phyloP scores from a whole-genome alignment of 2,888 invertebrate species.

The Zelleria hepariella region DNA sequence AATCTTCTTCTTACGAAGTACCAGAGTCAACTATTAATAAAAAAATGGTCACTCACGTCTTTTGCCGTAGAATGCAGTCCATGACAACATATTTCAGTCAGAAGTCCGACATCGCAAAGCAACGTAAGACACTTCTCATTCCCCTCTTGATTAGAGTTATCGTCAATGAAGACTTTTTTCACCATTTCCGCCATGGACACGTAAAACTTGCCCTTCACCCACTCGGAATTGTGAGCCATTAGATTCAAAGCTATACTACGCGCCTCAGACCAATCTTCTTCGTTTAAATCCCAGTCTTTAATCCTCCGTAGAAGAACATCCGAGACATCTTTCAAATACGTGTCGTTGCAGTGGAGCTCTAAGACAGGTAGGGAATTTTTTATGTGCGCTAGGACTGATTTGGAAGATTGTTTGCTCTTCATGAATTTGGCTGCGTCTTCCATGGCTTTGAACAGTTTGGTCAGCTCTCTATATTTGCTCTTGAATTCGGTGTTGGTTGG shows the following conservation, averaged over 20 bases:
- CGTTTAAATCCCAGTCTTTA: slow-evolving; percentile 40
- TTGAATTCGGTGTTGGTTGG: slow-evolving; percentile 51
- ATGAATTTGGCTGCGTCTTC: slow-evolving; percentile 46
- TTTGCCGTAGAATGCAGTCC: slow-evolving; percentile 60
- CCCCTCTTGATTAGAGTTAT: slow-evolving; percentile 39
- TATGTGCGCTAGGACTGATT: slow-evolving; percentile 51
- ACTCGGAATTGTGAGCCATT: slow-evolving; percentile 69
- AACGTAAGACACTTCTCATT: slow-evolving; percentile 67
- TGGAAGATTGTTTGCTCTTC: slow-evolving; percentile 41
- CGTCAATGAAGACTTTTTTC: slow-evolving; percentile 66
- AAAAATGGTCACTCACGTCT: slow-evolving; percentile 26
- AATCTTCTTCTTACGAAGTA: too few species aligned
- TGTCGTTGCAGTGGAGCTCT: slow-evolving; percentile 72
- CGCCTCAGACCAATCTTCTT: slow-evolving; percentile 43
- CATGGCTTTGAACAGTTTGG: slow-evolving; percentile 46
- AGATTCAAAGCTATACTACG: slow-evolving; percentile 61
- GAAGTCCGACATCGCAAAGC: slow-evolving; percentile 68
- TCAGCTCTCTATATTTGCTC: slow-evolving; percentile 48
- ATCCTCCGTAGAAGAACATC: slow-evolving; percentile 43
- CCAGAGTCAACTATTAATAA: not conserved
- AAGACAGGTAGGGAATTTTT: slow-evolving; percentile 69
- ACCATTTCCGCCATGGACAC: slow-evolving; percentile 66
- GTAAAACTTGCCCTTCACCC: slow-evolving; percentile 71
- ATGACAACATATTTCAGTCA: slow-evolving; percentile 76
- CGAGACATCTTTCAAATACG: slow-evolving; percentile 57